These are phyloP conservation scores for Lacanobia wlatinum DNA, from an alignment of 2,888 invertebrate species.

Conservation along the genomic window DNA sequence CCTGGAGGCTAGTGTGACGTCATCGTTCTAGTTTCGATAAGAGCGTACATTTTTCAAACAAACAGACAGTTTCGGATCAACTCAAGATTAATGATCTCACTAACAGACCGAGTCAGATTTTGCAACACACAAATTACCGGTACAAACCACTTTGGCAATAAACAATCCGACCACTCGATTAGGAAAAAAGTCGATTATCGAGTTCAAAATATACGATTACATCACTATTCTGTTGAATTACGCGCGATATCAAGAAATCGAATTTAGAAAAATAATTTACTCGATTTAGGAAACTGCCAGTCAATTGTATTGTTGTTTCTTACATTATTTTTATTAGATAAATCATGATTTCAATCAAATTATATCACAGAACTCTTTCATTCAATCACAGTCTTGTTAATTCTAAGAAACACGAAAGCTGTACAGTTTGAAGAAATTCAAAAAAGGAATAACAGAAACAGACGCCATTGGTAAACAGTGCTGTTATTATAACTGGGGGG, in stretches of 20 bases:
- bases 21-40: constrained; percentile 74
- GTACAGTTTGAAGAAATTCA: constrained; percentile 71
- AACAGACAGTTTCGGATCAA: constrained; percentile 83
- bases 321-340: neutral
- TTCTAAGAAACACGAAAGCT: constrained; percentile 61
- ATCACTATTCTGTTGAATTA: constrained; percentile 70
- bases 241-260: constrained; percentile 37
- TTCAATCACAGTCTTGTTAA: constrained; percentile 30
- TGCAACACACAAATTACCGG: constrained; percentile 80
- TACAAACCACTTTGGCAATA: constrained; percentile 78
- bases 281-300: constrained; percentile 45
- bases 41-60: constrained; percentile 79
- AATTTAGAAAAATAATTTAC: constrained; percentile 50
- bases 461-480: constrained; percentile 83
- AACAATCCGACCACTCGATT: constrained; percentile 76
- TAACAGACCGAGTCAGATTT: constrained; percentile 82
- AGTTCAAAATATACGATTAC: constrained; percentile 64
- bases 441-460: constrained; percentile 82
- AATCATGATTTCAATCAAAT: constrained; percentile 44
- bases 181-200: constrained; percentile 69
- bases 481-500: constrained; percentile 86
- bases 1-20: constrained; percentile 72
- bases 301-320: constrained; percentile 29
- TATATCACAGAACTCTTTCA: constrained; percentile 28
- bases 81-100: constrained; percentile 82